Evolutionary conservation across 2,113 vertebrate species (phyloP).

Genomic region (Nibea albiflora): DNA sequence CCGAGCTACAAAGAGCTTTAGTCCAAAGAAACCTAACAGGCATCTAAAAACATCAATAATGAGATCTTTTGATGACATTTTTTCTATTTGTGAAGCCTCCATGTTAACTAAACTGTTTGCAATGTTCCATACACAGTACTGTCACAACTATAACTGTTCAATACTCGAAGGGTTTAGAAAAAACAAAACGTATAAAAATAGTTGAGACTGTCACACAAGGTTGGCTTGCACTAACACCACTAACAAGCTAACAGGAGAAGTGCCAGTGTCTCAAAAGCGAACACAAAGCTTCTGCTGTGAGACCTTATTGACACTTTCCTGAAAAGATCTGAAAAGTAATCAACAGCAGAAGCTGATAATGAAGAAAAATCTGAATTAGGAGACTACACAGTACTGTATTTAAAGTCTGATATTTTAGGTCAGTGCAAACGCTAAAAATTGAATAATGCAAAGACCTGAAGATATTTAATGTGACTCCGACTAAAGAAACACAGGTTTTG

Average conservation of each 20-base stretch:
- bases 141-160: not conserved
- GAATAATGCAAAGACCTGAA: not conserved
- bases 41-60: not conserved
- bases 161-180: not conserved
- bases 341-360: slow-evolving; percentile 37
- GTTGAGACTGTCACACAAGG: not conserved
- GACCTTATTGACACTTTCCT: slow-evolving; percentile 30
- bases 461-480: not conserved
- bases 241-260: not conserved
- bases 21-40: not conserved
- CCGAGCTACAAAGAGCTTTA: not conserved
- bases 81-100: not conserved
- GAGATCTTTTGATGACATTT: not conserved
- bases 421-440: not conserved
- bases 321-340: not conserved
- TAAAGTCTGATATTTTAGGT: not conserved
- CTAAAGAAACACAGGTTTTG: not conserved
- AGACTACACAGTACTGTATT: not conserved
- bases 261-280: not conserved
- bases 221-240: not conserved
- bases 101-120: not conserved
- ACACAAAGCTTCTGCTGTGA: slow-evolving; percentile 1
- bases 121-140: no score
- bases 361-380: slow-evolving; percentile 1
- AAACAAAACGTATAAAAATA: not conserved